A percentile compares a stretch with the other conserved stretches of the same genome.
phyloP scores from a whole-genome alignment of 2,113 vertebrate species.

The Atlantisia rogersi region DNA sequence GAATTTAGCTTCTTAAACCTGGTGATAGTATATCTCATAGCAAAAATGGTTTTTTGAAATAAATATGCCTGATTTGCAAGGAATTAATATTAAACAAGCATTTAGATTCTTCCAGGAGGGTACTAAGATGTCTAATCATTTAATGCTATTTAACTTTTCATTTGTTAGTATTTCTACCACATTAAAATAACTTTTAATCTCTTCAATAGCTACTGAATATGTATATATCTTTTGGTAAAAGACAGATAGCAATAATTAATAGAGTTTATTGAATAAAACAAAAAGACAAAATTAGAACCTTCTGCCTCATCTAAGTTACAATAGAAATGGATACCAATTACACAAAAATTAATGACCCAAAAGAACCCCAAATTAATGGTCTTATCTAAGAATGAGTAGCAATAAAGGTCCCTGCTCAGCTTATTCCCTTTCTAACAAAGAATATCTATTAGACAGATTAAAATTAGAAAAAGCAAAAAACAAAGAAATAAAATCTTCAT shows the following conservation, averaged over 20 bases:
- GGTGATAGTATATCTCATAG: not conserved
- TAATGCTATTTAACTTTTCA: not conserved
- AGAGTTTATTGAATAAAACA: not conserved
- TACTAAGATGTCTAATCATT: not conserved
- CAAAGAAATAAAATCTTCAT: not conserved
- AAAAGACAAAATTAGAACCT: not conserved
- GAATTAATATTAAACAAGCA: not conserved
- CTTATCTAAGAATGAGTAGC: not conserved
- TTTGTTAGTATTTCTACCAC: not conserved
- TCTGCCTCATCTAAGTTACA: not conserved
- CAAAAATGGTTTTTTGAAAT: not conserved
- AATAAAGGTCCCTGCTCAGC: not conserved
- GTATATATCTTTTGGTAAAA: not conserved
- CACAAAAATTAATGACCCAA: not conserved
- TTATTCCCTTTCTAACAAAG: constrained; percentile 2
- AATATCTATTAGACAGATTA: not conserved
- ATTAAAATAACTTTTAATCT: not conserved
- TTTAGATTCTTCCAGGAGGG: not conserved
- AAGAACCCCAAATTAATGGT: not conserved
- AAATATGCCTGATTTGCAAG: not conserved
- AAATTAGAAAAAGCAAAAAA: not conserved
- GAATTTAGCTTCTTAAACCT: not conserved
- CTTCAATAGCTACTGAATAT: not conserved
- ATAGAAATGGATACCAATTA: not conserved
- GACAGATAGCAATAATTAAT: not conserved